phyloP scores from a whole-genome alignment of 2,888 invertebrate genomes.

The Tetragnatha montana region DNA sequence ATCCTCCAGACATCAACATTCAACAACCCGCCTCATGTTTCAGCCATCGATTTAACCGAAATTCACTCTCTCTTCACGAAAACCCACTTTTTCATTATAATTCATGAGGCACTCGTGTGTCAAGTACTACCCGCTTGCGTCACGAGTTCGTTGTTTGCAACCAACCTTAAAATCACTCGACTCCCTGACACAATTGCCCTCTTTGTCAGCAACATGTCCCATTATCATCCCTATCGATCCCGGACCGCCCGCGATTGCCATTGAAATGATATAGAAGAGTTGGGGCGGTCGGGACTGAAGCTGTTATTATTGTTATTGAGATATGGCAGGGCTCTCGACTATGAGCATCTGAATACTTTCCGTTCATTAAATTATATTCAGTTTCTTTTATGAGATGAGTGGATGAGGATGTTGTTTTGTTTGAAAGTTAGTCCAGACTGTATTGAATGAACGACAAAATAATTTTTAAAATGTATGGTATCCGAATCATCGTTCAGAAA shows the following conservation, averaged over 20 bases:
- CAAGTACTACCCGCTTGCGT: slow-evolving; percentile 15
- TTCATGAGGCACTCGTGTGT: slow-evolving; percentile 35
- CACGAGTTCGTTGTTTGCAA: slow-evolving; percentile 32
- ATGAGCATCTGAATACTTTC: no score
- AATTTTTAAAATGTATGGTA: no score
- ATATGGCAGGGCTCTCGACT: no score
- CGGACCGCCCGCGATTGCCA: no score
- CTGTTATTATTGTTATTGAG: no score
- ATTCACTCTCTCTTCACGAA: not conserved
- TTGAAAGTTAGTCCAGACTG: no score
- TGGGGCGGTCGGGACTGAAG: no score
- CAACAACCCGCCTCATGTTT: not conserved
- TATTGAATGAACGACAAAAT: no score
- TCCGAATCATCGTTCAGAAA: no score
- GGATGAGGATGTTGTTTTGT: no score
- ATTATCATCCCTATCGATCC: not conserved
- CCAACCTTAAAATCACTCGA: slow-evolving; percentile 41
- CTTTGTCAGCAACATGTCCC: not conserved
- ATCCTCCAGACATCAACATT: not conserved
- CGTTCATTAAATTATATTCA: not conserved
- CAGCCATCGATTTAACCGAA: not conserved
- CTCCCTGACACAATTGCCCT: slow-evolving; percentile 3
- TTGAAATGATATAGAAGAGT: no score
- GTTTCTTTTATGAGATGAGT: not conserved
- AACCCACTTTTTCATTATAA: slow-evolving; percentile 25